These are phyloP conservation scores for Pyrgilauda ruficollis DNA, from an alignment of 2,113 vertebrate genomes.

Conservation along the genomic window DNA sequence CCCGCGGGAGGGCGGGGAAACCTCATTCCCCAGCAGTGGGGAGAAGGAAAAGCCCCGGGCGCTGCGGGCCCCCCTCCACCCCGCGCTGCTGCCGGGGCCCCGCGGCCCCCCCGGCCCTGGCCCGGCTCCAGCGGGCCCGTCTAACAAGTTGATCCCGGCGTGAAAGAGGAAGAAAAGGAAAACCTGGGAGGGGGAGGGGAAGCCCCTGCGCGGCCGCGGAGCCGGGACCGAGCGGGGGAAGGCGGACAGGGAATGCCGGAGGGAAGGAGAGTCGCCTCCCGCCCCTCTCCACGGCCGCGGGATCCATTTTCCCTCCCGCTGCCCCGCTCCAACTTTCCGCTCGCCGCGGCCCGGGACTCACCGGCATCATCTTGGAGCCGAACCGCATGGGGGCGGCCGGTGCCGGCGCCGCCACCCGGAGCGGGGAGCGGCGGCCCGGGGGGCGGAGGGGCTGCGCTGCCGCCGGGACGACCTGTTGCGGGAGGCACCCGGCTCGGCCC, in stretches of 20 bases:
- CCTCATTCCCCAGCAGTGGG: accelerated
- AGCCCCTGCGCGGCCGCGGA: background rate
- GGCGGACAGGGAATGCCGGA: background rate
- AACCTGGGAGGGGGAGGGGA: background rate
- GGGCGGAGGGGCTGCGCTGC: background rate
- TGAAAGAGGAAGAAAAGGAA: background rate
- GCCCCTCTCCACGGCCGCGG: background rate
- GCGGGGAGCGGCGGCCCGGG: background rate
- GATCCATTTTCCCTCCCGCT: background rate
- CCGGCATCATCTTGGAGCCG: constrained; percentile 95
- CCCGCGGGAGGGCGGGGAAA: background rate
- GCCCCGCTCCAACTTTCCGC: background rate
- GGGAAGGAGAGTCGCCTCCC: background rate
- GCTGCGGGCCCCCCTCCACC: background rate
- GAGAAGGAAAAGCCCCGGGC: background rate
- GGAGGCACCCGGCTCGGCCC: background rate
- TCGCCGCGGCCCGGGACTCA: constrained; percentile 66
- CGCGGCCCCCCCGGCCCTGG: background rate
- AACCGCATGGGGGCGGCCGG: constrained; percentile 82
- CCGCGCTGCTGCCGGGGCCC: background rate
- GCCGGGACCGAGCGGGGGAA: background rate
- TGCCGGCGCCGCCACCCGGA: background rate
- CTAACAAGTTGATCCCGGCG: background rate
- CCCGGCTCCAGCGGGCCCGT: background rate
- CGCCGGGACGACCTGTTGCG: constrained; percentile 45